Percentiles rank a stretch among this genome's conserved stretches.
Conservation (phyloP, 2,797 vertebrate species). For the Gorsachius magnificus region DNA sequence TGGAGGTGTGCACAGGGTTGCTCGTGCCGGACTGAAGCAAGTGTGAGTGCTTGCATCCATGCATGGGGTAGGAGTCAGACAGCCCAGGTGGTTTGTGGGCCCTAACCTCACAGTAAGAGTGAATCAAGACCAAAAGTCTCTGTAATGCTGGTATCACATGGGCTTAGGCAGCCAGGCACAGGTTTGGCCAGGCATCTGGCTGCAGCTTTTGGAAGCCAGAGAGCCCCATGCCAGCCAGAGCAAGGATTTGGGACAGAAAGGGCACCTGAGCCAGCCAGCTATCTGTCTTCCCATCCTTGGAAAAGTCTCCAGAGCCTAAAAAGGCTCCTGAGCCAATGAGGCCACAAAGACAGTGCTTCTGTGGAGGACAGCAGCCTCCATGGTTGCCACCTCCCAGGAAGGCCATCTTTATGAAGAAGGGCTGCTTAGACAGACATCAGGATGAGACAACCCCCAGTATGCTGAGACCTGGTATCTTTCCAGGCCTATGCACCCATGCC, state of each 20-base stretch:
- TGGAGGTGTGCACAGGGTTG: not conserved
- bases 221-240: not conserved
- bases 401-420: not conserved
- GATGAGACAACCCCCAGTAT: not conserved
- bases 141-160: accelerated
- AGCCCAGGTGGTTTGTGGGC: not conserved
- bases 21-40: not conserved
- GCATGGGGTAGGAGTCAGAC: accelerated
- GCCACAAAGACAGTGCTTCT: not conserved
- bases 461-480: not conserved
- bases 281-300: not conserved
- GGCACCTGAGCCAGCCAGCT: accelerated
- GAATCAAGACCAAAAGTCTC: not conserved
- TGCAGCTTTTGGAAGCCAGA: not conserved
- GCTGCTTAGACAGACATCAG: not conserved
- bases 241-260: not conserved
- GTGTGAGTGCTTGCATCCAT: not conserved
- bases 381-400: not conserved
- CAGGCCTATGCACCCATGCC: not conserved
- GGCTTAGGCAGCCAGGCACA: not conserved
- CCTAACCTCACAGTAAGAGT: not conserved
- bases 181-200: not conserved
- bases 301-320: not conserved
- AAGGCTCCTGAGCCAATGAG: not conserved
- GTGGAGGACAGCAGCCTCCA: not conserved